Base-by-base conservation (phyloP, 1,140 invertebrate genomes). In the Drosophila guanche region DNA sequence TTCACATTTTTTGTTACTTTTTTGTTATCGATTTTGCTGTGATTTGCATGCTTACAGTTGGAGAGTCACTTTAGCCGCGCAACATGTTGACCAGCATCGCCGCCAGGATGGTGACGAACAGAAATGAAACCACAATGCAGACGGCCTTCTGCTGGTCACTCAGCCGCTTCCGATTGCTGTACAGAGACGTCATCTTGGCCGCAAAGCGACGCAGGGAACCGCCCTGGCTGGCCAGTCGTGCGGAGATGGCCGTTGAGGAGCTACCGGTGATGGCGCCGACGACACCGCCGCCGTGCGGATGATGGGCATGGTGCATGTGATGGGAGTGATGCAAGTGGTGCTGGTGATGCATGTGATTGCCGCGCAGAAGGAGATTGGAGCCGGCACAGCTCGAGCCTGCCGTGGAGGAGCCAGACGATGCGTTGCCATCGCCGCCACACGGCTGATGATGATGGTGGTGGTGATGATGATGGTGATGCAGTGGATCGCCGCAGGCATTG, bases 141-240 rank as follows among this genome's bases (percentile, higher is more conserved):
- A 91, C 89, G 16, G 90, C 90, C 68, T 91, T 90, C 57, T 91
- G 81, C 42, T 91, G 89, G 66, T 91, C 90, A 45, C 71, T 79
- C 33, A 91, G 77, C 6, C 89, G 85, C 71, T 88, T 91, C 10
- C 89, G 77, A 48, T 90, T 91, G 48, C 61, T 76, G 59, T 91
- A 91, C 5, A 91, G 50, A 22, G 89, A 56, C 5, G 72, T 85
- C 4, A 91, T 59, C 45, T 79, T 78, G 61, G 67, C 47, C 4
- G 86, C 50, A 20, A 79, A 65, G 7, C 89, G 90, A 3, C 77
- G 52, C 5, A 91, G 10, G 4, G 72, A 42, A 2, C 69, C 65
- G 22, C 75, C 68, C 14, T 84, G 76, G 12, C 33, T 37, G 10
- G 61, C 62, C 40, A 75, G 29, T 47, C 47, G 65, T 25, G 45